Evolutionary conservation across 1,140 invertebrate species (phyloP).

Genomic region (Pogonomyrmex californicus): DNA sequence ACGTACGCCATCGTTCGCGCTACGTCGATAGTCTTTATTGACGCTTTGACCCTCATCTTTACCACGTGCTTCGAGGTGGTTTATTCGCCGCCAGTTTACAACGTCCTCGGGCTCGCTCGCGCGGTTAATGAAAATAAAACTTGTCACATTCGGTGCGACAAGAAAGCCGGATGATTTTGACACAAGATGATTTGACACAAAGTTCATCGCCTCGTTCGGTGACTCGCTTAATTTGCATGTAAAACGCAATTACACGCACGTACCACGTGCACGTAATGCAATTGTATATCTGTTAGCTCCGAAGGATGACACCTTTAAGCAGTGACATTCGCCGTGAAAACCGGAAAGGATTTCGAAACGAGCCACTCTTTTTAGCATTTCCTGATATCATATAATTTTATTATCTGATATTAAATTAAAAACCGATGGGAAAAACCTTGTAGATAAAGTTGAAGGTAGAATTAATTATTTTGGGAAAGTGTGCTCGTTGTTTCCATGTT

Average conservation of each 20-base stretch:
- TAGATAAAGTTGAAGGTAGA: not conserved
- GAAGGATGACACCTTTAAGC: not conserved
- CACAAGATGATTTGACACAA: not conserved
- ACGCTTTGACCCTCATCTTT: slow-evolving; percentile 51
- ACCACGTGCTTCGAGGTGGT: slow-evolving; percentile 11
- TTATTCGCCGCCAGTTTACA: slow-evolving; percentile 45
- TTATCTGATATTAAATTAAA: not conserved
- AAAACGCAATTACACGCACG: slow-evolving; percentile 49
- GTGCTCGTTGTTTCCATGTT: not conserved
- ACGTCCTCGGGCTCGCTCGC: not conserved
- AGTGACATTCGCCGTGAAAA: not conserved
- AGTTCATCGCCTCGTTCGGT: not conserved
- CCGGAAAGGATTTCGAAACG: not conserved
- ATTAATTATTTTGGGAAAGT: slow-evolving; percentile 30
- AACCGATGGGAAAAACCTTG: not conserved
- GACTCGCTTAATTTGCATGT: slow-evolving; percentile 37
- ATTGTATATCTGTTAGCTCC: slow-evolving; percentile 21
- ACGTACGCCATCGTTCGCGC: not conserved
- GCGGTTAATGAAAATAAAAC: slow-evolving; percentile 12
- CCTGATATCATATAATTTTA: not conserved
- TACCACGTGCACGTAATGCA: slow-evolving; percentile 26
- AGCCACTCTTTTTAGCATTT: not conserved
- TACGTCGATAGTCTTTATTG: slow-evolving; percentile 62
- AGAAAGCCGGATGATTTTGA: not conserved
- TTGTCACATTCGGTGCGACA: not conserved